These are phyloP conservation scores for Parauchenoglanis punctatus DNA, from an alignment of 2,797 vertebrate genomes.

Conservation along the genomic window DNA sequence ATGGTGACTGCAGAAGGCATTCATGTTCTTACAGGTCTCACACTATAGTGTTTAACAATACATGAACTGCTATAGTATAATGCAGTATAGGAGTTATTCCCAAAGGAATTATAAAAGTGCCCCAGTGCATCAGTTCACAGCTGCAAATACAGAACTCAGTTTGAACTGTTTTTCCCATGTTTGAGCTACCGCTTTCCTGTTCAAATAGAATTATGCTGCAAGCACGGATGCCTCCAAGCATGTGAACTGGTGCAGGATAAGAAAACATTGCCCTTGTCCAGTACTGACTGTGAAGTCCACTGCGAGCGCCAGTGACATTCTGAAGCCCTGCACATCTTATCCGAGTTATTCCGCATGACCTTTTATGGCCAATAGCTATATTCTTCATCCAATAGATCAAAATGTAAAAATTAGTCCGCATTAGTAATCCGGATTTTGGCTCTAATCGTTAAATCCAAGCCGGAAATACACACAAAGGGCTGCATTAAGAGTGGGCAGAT, in stretches of 20 bases:
- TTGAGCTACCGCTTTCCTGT: constrained; percentile 22
- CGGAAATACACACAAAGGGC: neutral
- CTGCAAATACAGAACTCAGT: constrained; percentile 1
- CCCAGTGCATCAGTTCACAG: constrained; percentile 15
- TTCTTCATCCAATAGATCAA: constrained; percentile 16
- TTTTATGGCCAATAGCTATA: neutral
- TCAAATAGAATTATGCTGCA: constrained; percentile 36
- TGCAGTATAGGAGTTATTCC: constrained; percentile 10
- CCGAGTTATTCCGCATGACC: constrained; percentile 26
- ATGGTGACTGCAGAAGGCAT: constrained; percentile 5
- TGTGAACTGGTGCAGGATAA: constrained; percentile 38
- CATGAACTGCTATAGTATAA: neutral
- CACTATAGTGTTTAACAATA: constrained; percentile 27
- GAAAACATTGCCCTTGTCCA: constrained; percentile 29
- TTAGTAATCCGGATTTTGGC: constrained; percentile 1
- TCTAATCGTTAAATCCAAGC: constrained; percentile 2
- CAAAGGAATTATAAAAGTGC: constrained; percentile 9
- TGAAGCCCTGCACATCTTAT: constrained; percentile 32
- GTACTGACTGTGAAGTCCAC: constrained; percentile 23
- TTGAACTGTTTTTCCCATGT: constrained; percentile 27
- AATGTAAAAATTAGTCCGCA: neutral
- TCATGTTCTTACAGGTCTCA: constrained; percentile 9
- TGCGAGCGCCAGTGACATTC: constrained; percentile 25
- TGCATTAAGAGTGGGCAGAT: neutral
- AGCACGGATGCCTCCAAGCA: constrained; percentile 11